Evolutionary conservation across 2,113 vertebrate species (phyloP), one percentile per base, ranked within the genome.

Genomic region (Hippocampus barbouri): DNA sequence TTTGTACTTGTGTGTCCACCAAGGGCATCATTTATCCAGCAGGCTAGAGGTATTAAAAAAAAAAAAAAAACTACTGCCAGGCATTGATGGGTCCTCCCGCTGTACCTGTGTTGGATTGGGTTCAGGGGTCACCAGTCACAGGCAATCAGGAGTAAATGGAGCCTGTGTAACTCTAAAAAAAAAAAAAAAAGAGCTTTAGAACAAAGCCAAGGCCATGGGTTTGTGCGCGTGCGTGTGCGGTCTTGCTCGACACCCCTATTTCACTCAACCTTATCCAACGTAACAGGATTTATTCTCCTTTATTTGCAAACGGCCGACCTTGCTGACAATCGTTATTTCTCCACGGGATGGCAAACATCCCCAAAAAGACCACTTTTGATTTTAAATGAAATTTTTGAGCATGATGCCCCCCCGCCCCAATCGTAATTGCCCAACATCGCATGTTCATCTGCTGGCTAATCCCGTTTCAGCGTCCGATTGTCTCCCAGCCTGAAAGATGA

Each of bases 81-180:
- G 83, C 87, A 87, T 90, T 88, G 82, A 88, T 89, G 89, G 80
- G 75, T 82, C 68, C 73, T 87, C 76, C 85, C 76, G 78, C 74
- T 81, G 86, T 71, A 87, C 86, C 88, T 85, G 86, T 89, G 90
- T 38, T 82, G 89, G 87, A 92, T 90, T 90, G 89, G 86, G 91
- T 83, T 90, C 87, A 88, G 66, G 87, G 90, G 89, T 90, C 89
- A 86, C 49, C 79, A 86, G 89, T 89, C 87, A 78, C 89, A 88
- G 82, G 85, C 85, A 90, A 86, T 92, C 88, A 86, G 82, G 86
- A 90, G 89, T 90, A 92, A 91, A 92, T 92, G 89, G 89, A 91
- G 85, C 85, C 86, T 82, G 88, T 87, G 86, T 82, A 84, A 84
- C 83, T 82, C 78, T 61, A 90, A 87, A 90, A 38, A 38, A 34